Conservation (phyloP, 30 jellyfish, hydroid and myxozoan species). For the Catostylus mosaicus region DNA sequence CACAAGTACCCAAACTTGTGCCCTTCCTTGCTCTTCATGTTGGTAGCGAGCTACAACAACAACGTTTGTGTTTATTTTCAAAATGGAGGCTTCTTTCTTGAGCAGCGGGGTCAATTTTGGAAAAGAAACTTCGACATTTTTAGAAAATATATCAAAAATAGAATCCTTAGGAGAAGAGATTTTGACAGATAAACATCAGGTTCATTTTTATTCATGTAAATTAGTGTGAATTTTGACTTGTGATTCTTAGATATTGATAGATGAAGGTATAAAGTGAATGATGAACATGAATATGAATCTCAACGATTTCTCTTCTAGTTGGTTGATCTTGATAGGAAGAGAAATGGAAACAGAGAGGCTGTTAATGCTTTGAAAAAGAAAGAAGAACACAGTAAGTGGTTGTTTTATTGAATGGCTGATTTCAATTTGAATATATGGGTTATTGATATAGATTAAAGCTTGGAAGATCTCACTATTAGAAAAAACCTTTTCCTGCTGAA, state of each 20-base stretch:
- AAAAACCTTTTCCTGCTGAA: too few relatives aligned
- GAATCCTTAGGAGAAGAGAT: constrained; percentile 63
- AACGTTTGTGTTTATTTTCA: not conserved
- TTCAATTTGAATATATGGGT: not conserved
- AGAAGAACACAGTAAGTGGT: not conserved
- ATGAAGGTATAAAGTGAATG: too few relatives aligned
- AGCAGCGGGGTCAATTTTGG: not conserved
- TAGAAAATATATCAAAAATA: constrained; percentile 35
- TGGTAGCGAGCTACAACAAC: not conserved
- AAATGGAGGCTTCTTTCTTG: not conserved
- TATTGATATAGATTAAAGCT: too few relatives aligned
- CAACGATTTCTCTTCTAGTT: constrained; percentile 18
- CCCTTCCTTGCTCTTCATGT: too few relatives aligned
- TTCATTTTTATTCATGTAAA: not conserved
- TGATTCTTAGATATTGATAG: not conserved
- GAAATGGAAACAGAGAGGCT: constrained; percentile 67
- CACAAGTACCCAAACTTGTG: not conserved
- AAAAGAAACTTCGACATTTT: constrained; percentile 2
- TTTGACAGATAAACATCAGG: constrained; percentile 66
- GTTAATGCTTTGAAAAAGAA: constrained; percentile 22
- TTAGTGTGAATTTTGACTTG: not conserved
- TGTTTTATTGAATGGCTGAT: not conserved
- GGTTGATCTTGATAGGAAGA: constrained; percentile 56
- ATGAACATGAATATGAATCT: too few relatives aligned
- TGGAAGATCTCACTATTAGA: too few relatives aligned